Percentiles rank a stretch among this genome's conserved stretches.
These are phyloP conservation scores for Nasonia vitripennis DNA, from an alignment of 1,140 invertebrate genomes.

Conservation along the genomic window DNA sequence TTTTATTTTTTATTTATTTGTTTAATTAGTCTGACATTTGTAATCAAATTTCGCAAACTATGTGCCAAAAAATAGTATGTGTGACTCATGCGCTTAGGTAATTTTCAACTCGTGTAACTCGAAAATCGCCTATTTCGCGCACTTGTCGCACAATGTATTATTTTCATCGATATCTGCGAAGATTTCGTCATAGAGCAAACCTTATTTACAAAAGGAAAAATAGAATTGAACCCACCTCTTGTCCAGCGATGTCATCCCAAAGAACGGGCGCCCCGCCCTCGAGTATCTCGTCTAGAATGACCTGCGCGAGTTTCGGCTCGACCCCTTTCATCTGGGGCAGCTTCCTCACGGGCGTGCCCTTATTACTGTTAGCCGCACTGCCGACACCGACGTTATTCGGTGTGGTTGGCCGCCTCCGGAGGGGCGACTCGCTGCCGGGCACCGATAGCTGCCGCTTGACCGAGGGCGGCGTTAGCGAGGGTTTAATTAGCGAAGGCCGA, in stretches of 20 bases:
- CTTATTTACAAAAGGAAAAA: constrained; percentile 3
- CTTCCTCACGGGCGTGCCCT: constrained; percentile 69
- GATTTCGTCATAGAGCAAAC: too few relatives aligned
- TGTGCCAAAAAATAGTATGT: too few relatives aligned
- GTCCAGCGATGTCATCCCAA: constrained; percentile 96
- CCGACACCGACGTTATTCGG: constrained; percentile 73
- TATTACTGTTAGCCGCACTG: constrained; percentile 66
- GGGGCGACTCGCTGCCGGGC: constrained; percentile 80
- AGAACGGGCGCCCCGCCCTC: constrained; percentile 87
- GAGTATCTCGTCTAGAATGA: constrained; percentile 80
- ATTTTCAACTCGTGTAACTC: too few relatives aligned
- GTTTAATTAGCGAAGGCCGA: constrained; percentile 78
- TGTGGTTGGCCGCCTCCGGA: constrained; percentile 77
- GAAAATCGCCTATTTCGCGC: too few relatives aligned
- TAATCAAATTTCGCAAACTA: too few relatives aligned
- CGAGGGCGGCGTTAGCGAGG: constrained; percentile 86
- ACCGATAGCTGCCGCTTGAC: constrained; percentile 87
- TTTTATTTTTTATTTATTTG: too few relatives aligned
- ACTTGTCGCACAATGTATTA: too few relatives aligned
- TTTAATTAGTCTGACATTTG: too few relatives aligned
- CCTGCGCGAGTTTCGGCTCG: constrained; percentile 92
- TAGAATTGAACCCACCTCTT: constrained; percentile 78
- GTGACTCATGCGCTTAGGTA: too few relatives aligned
- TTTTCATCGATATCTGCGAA: too few relatives aligned
- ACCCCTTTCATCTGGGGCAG: constrained; percentile 81